Base-by-base conservation (phyloP, 2,113 vertebrate genomes). In the Melanotaenia duboulayi region DNA sequence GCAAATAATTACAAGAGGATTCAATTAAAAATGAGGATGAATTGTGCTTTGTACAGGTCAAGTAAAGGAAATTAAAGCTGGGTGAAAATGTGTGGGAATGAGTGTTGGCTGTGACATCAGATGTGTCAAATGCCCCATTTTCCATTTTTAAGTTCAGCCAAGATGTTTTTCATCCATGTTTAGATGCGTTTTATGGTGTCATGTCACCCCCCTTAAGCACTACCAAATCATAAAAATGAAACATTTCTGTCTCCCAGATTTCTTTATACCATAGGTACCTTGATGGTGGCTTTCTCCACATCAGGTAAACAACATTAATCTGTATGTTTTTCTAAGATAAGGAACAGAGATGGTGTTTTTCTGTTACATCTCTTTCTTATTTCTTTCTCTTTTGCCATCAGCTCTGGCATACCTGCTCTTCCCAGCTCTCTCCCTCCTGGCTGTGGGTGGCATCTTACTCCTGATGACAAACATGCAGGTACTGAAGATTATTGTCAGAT, bases 381-480 rank as follows among this genome's bases (percentile, higher is more conserved):
- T 28, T 14, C 25, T 35, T 35, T n/a, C 7, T 48, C 11, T 73
- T 60, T 69, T 24, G 11, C 61, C 23, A 7, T 44, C 89, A 98
- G 97, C 28, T 28, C 65, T 87, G 0, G 91, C 95, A 0, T 0
- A 87, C 74, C 83, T 97, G 69, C 94, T 98, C 20, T 99, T 95
- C 82, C 95, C 96, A 0, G 96, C 97, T 28, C 86, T 97, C 68
- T 87, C 95, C 6, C 63, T 95, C 82, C 74, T 98, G 4, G 87
- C 95, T 0, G 85, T 95, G 2, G 97, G 97, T 0, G 97, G 97
- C 9, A 94, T 96, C 57, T 84, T 97, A 69, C 91, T 98, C 61
- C 93, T 99, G 50, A 83, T 99, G 32, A 97, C 97, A 76, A 99
- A 98, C 82, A 96, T 98, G 87, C 97, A 99, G 97, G 97, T 97